Evolutionary conservation across 92 coral and sea anemone species (phyloP), one percentile per base, ranked within the genome.

Genomic region (Pocillopora grandis): DNA sequence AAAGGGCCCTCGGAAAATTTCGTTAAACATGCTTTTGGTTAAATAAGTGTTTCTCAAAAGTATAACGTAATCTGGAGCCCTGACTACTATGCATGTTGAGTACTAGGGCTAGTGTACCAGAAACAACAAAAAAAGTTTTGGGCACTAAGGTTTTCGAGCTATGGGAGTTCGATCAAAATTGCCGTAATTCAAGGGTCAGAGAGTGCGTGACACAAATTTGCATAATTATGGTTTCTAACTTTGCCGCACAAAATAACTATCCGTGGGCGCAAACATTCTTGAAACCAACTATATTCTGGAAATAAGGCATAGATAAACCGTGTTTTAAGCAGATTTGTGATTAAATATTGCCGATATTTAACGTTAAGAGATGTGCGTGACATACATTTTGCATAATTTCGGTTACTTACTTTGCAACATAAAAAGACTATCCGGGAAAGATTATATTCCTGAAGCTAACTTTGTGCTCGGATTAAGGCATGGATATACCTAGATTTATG

Each of bases 21-120:
- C 21, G 18, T 78, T 73, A 78, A 36, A 37, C 78, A 81, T 85
- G 88, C 88, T 85, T 83, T 76, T 85, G 57, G 71, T 57, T 85
- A 61, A 84, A 80, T 2, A 76, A 7, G 88, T 75, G 37, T 84
- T 84, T 84, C 88, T 84, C 84, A 84, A 76, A 83, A 84, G 67
- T 84, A 75, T 74, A 84, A 76, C 84, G 84, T 84, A 37, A 84
- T 79, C 81, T 55, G 75, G 81, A 75, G 75, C 80, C 87, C 73
- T 64, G 81, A 75, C 75, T 64, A 42, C 21, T 84, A 75, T 75
- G 81, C 66, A 62, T 62, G 66, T 13, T 62, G 17, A 62, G 66
- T 0, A 27, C 1, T 62, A 79, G 60, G 74, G 74, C 58, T 79
- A 35, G 75, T 63, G 75, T 79, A 79, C 57, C 37, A 35, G 61